Evolutionary conservation across 2,113 vertebrate species (phyloP), one percentile per base, ranked within the genome.

Genomic region (Entelurus aequoreus): DNA sequence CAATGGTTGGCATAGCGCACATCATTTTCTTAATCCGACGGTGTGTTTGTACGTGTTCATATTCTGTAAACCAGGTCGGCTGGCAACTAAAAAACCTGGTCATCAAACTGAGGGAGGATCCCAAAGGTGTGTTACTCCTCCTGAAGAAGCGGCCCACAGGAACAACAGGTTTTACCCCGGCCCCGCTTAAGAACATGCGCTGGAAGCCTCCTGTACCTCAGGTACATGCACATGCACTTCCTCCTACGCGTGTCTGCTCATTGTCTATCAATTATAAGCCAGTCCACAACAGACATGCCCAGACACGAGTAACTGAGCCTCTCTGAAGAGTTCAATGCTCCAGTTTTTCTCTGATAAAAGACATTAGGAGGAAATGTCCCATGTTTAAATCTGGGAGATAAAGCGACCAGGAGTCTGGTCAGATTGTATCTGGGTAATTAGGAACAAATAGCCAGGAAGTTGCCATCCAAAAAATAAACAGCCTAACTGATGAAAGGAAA

Each of bases 41-140:
- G 21, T 53, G 40, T 65, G 6, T 42, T 35, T 49, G 21, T 57
- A 36, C 60, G 4, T 42, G 1, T 70, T 55, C 10, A 6, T 12
- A 6, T 68, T 11, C 19, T 53, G 53, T 56, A 2, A 19, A 59
- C 28, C 72, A 99, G 97, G 95, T 99, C 82, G 97, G 97, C 53
- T 99, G 97, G 97, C 96, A 98, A 72, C 82, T 99, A 15, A 98
- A 95, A 83, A 96, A 97, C 77, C 89, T 99, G 54, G 97, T 99
- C 60, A 86, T 81, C 28, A 98, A 96, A 64, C 66, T 99, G 77
- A 91, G 96, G 73, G 96, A 98, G 80, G 94, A 98, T 68, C 93
- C 96, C 56, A 87, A 89, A n/a, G 92, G 92, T 14, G 95, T 98
- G 9, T 87, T 89, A 1, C 78, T 99, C 0, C 84, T 95, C 12